Conservation (phyloP, 2,797 vertebrate genomes). For the Apogon talboti region DNA sequence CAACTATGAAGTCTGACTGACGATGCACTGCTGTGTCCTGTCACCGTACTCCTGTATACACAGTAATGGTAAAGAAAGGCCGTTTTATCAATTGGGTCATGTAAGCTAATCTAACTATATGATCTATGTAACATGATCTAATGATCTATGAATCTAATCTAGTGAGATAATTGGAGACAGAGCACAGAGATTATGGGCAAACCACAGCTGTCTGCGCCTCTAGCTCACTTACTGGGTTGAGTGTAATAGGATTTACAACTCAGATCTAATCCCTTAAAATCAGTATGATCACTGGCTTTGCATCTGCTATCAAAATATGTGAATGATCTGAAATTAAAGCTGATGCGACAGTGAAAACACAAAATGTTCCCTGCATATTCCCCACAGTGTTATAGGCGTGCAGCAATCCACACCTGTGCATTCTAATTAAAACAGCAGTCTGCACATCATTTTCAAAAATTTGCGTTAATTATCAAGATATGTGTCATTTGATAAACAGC, state of each 20-base stretch:
- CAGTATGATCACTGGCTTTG: constrained; percentile 36
- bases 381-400: constrained; percentile 14
- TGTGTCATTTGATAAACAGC: constrained; percentile 1
- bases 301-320: constrained; percentile 46
- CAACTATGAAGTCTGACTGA: constrained; percentile 28
- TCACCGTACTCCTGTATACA: constrained; percentile 39
- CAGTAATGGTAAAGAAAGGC: constrained; percentile 1
- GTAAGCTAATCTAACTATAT: constrained; percentile 57
- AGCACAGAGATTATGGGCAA: constrained; percentile 61
- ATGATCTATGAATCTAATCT: constrained; percentile 71
- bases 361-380: constrained; percentile 35
- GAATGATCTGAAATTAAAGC: constrained; percentile 34
- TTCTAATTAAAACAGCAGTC: constrained; percentile 24
- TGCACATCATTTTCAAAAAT: not conserved
- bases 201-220: constrained; percentile 55
- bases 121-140: constrained; percentile 64
- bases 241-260: constrained; percentile 69
- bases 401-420: constrained; percentile 47
- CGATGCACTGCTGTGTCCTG: constrained; percentile 29
- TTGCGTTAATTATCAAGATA: constrained; percentile 1
- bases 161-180: constrained; percentile 71
- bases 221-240: constrained; percentile 49
- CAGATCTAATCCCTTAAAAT: constrained; percentile 58
- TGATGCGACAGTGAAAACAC: constrained; percentile 28
- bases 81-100: constrained; percentile 35